Percentiles rank a stretch among this genome's conserved stretches.
Evolutionary conservation across 1,140 invertebrate species (phyloP).

Genomic region (Saccostrea glomerata): DNA sequence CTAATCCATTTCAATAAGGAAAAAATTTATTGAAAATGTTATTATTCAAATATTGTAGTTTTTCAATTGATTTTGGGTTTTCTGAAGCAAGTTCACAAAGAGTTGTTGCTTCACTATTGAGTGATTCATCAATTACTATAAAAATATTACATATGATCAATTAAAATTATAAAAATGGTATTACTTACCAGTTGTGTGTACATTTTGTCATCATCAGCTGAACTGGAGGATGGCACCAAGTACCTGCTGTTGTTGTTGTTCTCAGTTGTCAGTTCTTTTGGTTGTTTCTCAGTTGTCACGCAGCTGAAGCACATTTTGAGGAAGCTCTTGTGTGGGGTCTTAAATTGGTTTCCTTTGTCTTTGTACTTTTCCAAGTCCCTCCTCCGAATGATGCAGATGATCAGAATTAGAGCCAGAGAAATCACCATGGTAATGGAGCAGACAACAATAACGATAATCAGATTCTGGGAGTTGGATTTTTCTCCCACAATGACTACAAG

Average conservation of each 20-base stretch:
- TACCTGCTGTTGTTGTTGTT: constrained; percentile 21
- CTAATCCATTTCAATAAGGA: constrained; percentile 10
- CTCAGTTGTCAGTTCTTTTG: neutral
- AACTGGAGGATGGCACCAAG: neutral
- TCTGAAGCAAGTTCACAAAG: neutral
- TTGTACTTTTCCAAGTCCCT: constrained; percentile 32
- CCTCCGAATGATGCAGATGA: constrained; percentile 50
- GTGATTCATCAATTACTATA: too few relatives aligned
- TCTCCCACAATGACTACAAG: constrained; percentile 44
- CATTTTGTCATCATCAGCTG: neutral
- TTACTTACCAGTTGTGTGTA: constrained; percentile 27
- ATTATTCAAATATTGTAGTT: neutral
- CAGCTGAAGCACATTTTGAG: constrained; percentile 42
- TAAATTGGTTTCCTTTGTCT: constrained; percentile 15
- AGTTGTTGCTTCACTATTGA: too few relatives aligned
- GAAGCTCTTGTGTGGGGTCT: constrained; percentile 44
- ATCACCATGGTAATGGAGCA: constrained; percentile 47
- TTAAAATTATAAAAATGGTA: neutral
- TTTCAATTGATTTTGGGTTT: neutral
- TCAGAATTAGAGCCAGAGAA: constrained; percentile 49
- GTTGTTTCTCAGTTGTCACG: constrained; percentile 26
- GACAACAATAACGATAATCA: constrained; percentile 53
- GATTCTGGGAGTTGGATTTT: constrained; percentile 44
- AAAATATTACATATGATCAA: too few relatives aligned
- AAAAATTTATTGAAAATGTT: neutral